A percentile compares a stretch with the other conserved stretches of the same genome.
phyloP scores from a whole-genome alignment of 2,797 vertebrate species.

The Peromyscus melanophrys region DNA sequence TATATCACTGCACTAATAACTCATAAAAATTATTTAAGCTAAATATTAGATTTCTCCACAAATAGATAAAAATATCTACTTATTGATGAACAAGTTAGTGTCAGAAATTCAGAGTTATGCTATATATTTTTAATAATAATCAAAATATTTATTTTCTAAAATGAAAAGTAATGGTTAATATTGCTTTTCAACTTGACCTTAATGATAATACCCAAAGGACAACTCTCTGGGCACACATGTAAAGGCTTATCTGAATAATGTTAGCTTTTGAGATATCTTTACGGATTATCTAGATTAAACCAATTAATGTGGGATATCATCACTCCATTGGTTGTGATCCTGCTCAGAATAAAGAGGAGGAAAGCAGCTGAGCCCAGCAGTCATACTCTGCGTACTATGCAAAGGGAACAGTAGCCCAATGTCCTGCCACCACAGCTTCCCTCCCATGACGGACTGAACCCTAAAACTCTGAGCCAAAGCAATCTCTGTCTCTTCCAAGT shows the following conservation, averaged over 20 bases:
- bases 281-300: not conserved
- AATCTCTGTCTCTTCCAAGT: too few species aligned
- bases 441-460: too few species aligned
- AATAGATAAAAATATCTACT: not conserved
- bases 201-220: not conserved
- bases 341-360: not conserved
- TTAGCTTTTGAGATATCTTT: too few species aligned
- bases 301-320: too few species aligned
- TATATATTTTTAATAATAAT: not conserved
- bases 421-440: too few species aligned
- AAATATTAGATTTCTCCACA: not conserved
- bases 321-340: not conserved
- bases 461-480: not conserved
- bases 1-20: not conserved
- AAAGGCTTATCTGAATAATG: not conserved
- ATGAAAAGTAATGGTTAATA: not conserved
- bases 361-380: not conserved
- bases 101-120: not conserved
- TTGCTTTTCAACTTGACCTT: not conserved
- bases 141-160: not conserved
- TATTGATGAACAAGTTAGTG: not conserved
- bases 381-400: not conserved
- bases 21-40: not conserved
- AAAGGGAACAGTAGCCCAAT: too few species aligned
- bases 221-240: too few species aligned